phyloP scores from a whole-genome alignment of 2,888 invertebrate genomes.

The Agonum fuliginosum region DNA sequence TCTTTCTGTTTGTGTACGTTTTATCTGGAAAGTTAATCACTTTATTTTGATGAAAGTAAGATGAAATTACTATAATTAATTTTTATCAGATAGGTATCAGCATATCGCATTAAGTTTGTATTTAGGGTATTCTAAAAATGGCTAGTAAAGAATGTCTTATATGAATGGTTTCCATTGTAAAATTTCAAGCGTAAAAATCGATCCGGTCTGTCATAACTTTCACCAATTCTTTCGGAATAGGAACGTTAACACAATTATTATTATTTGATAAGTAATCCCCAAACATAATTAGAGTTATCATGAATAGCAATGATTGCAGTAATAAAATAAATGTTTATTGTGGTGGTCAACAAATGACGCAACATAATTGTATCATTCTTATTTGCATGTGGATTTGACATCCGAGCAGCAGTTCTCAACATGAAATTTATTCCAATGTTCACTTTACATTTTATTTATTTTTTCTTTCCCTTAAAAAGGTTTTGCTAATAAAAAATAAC shows the following conservation, averaged over 20 bases:
- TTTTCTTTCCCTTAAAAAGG: no score
- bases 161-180: conserved; percentile 10
- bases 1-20: not conserved
- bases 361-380: not conserved
- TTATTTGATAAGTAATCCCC: no score
- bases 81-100: not conserved
- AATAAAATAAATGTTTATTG: not conserved
- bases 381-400: not conserved
- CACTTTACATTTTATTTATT: no score
- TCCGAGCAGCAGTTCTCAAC: not conserved
- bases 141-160: conserved; percentile 3
- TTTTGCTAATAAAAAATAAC: no score
- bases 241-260: not conserved
- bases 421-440: no score
- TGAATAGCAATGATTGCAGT: not conserved
- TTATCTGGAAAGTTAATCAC: not conserved
- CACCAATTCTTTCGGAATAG: not conserved
- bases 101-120: not conserved
- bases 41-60: conserved; percentile 4
- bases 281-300: not conserved
- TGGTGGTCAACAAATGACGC: no score
- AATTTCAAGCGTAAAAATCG: conserved; percentile 24
- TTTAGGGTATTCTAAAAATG: conserved; percentile 1
- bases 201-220: conserved; percentile 6
- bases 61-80: not conserved